Evolutionary conservation across 2,888 invertebrate genomes (phyloP), one percentile per base, ranked within the genome.

Genomic region (Drosophila recens): DNA sequence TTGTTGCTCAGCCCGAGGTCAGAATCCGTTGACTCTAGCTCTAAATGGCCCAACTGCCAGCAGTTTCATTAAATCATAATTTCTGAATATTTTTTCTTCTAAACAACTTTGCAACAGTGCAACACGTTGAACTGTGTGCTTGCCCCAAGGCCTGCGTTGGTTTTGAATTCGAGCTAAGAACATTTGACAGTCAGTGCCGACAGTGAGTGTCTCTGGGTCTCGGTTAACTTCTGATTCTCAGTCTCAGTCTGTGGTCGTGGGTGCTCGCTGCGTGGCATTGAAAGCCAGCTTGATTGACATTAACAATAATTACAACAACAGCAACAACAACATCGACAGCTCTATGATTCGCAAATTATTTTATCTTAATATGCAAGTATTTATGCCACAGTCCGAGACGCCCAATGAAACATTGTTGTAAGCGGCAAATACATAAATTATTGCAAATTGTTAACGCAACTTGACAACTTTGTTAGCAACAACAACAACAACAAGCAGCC

Each of bases 361-460:
- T 68, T 51, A 30, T 30, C 8, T 79, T 82, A 83, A 87, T 85
- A 58, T 79, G 72, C 74, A 65, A 78, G 81, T 69, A 77, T 73
- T 79, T 69, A 53, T 61, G 49, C 48, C 45, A 36, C 56, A 20
- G 53, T 40, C 48, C 42, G 43, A 30, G 53, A 6, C 45, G 45
- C 33, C 64, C 79, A 84, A 79, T 87, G 87, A 63, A 82, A 76
- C 72, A 68, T 72, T 72, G 80, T 68, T 51, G 72, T 61, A 67
- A 66, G 62, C 57, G 66, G 43, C 48, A 63, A 61, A 70, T 72
- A 73, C 82, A 89, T 73, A 75, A 85, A 89, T 82, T 77, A 77
- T 68, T 65, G 73, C 48, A 63, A 85, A 75, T 87, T 74, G 79
- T 51, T 62, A 82, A 53, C 65, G 79, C 61, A 73, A 73, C 75